These are phyloP conservation scores for Timema cristinae DNA, from an alignment of 2,888 invertebrate species.

Conservation along the genomic window DNA sequence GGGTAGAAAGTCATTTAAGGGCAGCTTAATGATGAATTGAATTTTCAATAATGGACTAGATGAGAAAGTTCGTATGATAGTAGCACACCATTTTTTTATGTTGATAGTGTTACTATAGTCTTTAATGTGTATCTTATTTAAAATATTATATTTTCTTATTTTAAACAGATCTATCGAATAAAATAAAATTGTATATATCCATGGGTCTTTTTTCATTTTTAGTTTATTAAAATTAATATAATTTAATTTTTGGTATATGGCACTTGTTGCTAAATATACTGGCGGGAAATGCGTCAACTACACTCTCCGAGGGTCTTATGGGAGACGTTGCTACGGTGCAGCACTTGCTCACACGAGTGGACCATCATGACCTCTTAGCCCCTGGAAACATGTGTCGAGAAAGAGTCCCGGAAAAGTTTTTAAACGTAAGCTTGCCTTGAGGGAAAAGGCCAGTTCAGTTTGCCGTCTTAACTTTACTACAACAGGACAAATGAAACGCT, in stretches of 20 bases:
- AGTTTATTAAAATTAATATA: neutral
- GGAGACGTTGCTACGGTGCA: neutral
- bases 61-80: no score
- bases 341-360: conserved; percentile 6
- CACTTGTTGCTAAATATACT: neutral
- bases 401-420: conserved; percentile 11
- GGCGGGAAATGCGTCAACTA: neutral
- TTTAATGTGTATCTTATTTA: neutral
- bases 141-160: neutral
- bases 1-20: no score
- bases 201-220: no score
- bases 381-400: neutral
- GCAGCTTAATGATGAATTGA: no score
- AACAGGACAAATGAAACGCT: neutral
- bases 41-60: no score
- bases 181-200: no score
- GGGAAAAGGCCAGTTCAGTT: neutral
- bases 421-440: neutral
- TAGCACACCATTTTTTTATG: neutral
- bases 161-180: no score
- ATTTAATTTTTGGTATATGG: neutral
- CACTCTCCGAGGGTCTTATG: neutral
- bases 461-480: neutral
- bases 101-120: neutral
- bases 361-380: neutral